phyloP scores from a whole-genome alignment of 2,113 vertebrate genomes.

The Trogon melanurus region DNA sequence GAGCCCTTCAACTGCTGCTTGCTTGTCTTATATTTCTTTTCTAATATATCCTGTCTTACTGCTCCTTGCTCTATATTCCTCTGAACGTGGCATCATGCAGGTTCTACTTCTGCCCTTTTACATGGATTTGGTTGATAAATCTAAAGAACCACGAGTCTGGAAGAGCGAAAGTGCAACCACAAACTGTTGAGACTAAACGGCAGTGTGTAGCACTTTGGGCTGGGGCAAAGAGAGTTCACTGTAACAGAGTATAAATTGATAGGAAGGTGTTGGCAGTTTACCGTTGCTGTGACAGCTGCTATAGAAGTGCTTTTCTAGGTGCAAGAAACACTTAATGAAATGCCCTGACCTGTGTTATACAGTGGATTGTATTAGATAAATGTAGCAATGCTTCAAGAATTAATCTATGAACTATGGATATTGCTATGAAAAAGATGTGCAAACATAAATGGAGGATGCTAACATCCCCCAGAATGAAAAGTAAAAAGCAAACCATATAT shows the following conservation, averaged over 20 bases:
- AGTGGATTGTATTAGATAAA: neutral
- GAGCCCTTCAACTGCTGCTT: neutral
- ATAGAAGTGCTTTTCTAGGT: slow-evolving; percentile 1
- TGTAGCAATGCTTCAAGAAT: neutral
- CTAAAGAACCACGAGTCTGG: neutral
- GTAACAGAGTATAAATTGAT: slow-evolving; percentile 14
- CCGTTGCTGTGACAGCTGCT: neutral
- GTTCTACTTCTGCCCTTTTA: neutral
- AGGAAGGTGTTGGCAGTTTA: slow-evolving; percentile 44
- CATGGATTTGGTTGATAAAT: neutral
- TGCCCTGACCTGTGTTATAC: slow-evolving; percentile 17
- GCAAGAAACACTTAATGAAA: slow-evolving; percentile 47
- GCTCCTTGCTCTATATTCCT: neutral
- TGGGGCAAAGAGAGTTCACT: slow-evolving; percentile 23
- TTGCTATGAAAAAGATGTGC: neutral
- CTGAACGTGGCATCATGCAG: neutral
- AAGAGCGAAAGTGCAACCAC: slow-evolving; percentile 13
- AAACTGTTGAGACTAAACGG: slow-evolving; percentile 15
- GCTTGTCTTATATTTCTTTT: neutral
- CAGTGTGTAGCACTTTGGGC: neutral
- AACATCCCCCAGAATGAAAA: neutral
- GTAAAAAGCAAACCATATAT: neutral
- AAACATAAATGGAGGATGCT: neutral
- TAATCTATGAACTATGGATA: slow-evolving; percentile 1
- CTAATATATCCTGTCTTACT: neutral